Evolutionary conservation across 2,797 vertebrate genomes (phyloP).

Genomic region (Galaxias olidus): DNA sequence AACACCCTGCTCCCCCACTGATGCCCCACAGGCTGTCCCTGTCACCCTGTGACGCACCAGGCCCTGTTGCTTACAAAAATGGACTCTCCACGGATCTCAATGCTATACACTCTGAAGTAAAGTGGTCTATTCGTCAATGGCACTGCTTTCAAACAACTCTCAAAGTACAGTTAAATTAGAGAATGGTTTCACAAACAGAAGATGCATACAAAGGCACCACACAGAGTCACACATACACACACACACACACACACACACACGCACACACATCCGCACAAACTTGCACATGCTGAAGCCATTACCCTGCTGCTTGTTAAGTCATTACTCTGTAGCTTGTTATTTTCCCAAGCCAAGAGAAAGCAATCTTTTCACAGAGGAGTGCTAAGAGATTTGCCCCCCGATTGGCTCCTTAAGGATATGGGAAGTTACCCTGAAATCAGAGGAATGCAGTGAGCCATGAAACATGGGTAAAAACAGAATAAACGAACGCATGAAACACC

Average conservation of each 20-base stretch:
- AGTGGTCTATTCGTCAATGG: slow-evolving; percentile 49
- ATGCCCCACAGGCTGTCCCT: slow-evolving; percentile 57
- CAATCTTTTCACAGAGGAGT: slow-evolving; percentile 73
- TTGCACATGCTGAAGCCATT: slow-evolving; percentile 79
- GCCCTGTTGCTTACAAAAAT: slow-evolving; percentile 22
- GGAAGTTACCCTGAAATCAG: slow-evolving; percentile 75
- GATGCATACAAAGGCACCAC: slow-evolving; percentile 17
- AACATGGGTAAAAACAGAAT: slow-evolving; percentile 56
- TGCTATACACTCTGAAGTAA: slow-evolving; percentile 48
- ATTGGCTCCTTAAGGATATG: slow-evolving; percentile 68
- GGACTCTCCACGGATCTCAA: slow-evolving; percentile 44
- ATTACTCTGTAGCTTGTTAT: slow-evolving; percentile 81
- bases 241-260: slow-evolving; percentile 48
- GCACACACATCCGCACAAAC: slow-evolving; percentile 47
- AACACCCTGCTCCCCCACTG: slow-evolving; percentile 60
- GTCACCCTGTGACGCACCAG: slow-evolving; percentile 59
- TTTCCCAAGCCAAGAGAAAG: slow-evolving; percentile 77
- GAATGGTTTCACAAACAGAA: slow-evolving; percentile 65
- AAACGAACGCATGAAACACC: slow-evolving; percentile 45
- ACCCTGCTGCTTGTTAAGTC: slow-evolving; percentile 80
- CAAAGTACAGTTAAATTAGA: slow-evolving; percentile 32
- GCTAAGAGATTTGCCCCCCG: slow-evolving; percentile 79
- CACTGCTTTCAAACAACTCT: slow-evolving; percentile 66
- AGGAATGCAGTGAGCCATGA: slow-evolving; percentile 70
- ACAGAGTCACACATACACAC: slow-evolving; percentile 39